These are phyloP conservation scores for Drosophila kanekoi DNA, from an alignment of 2,888 invertebrate genomes.

Conservation along the genomic window DNA sequence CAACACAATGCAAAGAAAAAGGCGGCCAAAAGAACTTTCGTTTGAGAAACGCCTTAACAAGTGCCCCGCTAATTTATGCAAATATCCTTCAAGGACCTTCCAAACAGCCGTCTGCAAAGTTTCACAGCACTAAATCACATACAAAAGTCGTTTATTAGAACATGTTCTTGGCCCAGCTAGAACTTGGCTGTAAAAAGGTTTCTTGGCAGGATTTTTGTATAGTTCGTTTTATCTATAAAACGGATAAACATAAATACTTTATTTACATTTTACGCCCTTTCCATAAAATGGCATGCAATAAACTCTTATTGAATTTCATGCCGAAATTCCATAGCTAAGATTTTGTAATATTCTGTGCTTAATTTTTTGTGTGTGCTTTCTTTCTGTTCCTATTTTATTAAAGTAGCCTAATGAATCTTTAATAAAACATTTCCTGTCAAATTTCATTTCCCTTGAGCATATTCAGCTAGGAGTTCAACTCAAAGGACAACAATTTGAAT, in stretches of 20 bases:
- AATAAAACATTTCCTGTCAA: conserved; percentile 15
- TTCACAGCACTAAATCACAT: conserved; percentile 55
- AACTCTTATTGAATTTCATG: too few relatives aligned
- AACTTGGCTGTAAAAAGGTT: neutral
- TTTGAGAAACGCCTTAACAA: conserved; percentile 41
- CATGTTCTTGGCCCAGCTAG: conserved; percentile 2
- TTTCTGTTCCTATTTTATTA: neutral
- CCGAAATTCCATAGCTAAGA: too few relatives aligned
- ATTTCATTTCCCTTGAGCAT: conserved; percentile 8
- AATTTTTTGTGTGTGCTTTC: neutral
- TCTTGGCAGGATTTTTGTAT: neutral
- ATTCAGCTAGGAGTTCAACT: neutral
- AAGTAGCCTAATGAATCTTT: conserved; percentile 31
- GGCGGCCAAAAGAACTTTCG: conserved; percentile 10
- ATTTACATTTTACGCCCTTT: too few relatives aligned
- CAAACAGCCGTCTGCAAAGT: conserved; percentile 45
- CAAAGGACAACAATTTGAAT: conserved; percentile 10
- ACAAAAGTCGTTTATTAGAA: conserved; percentile 30
- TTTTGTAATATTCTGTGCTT: too few relatives aligned
- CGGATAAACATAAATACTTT: too few relatives aligned
- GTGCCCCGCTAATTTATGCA: conserved; percentile 63
- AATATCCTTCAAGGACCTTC: conserved; percentile 57
- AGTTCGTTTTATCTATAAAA: neutral
- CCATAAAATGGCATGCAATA: too few relatives aligned
- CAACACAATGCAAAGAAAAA: conserved; percentile 26